Base-by-base conservation (phyloP, 1,140 invertebrate species). In the Hyposmocoma kahamanoa region DNA sequence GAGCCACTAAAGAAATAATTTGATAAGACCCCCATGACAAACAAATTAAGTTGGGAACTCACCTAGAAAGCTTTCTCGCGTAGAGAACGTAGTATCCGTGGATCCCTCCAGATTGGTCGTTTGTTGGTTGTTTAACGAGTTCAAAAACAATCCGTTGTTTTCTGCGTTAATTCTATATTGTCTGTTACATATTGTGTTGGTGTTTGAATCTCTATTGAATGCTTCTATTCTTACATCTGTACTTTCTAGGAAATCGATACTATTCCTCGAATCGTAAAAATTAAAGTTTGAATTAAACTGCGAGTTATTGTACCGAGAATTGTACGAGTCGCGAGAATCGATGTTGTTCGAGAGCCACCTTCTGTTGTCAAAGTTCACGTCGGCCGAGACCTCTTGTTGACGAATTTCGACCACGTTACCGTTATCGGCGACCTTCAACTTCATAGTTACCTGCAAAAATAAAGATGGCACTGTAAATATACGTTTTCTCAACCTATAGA, bases 361-460 rank as follows among this genome's bases (percentile, higher is more conserved):
- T 47, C 53, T 56, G 34, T 56, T 62, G 34, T 58, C 51, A 9
- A 47, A 18, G 24, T 54, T 53, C 47, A 39, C 22, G 17, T 44
- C 50, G 18, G 39, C 53, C 22, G 15, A 24, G 19, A 28, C 47
- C 38, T 50, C 22, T 26, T 39, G 38, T 41, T 38, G 42, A 46
- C 58, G 59, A 28, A 50, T 38, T 48, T 32, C 34, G 22, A 53
- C 50, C 26, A 77, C 42, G 53, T 83, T 83, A 43, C 79, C 79
- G 47, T 83, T 83, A 42, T 76, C 68, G 59, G 19, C 53, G 24
- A 30, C 50, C 48, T 64, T 63, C 43, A 83, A 70, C 66, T 58
- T 78, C 79, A 83, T 83, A 62, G 42, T 79, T 73, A 60, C 48
- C 76, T 80, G 71, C 5, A 71, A 72, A 52, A 43, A 46, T 2